A percentile compares a stretch with the other conserved stretches of the same genome.
Evolutionary conservation across 2,113 vertebrate species (phyloP).

Genomic region (Cnemophilus loriae): DNA sequence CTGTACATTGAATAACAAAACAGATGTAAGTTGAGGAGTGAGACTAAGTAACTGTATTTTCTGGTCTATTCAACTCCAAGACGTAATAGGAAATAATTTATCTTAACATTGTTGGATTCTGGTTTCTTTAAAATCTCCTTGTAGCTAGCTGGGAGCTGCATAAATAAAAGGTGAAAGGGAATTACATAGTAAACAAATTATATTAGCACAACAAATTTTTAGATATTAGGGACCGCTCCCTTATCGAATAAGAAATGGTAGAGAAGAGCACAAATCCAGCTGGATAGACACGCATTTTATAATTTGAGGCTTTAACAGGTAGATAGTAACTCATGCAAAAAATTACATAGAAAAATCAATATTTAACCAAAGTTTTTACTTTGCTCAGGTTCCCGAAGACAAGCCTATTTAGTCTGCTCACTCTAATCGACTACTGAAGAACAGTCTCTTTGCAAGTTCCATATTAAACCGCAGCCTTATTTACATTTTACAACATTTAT

Average conservation of each 20-base stretch:
- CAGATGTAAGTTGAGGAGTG: rapidly evolving
- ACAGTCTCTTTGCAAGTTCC: neutral
- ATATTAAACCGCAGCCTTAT: neutral
- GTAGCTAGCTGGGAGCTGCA: neutral
- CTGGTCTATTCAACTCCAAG: neutral
- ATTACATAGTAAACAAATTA: neutral
- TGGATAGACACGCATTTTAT: neutral
- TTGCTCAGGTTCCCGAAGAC: neutral
- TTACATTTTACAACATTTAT: neutral
- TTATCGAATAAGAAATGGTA: neutral
- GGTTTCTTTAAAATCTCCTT: neutral
- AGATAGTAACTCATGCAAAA: neutral
- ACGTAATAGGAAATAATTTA: neutral
- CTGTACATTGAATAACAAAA: neutral
- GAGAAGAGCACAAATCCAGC: neutral
- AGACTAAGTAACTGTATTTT: neutral
- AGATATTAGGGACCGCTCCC: neutral
- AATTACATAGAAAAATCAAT: neutral
- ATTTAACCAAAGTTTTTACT: neutral
- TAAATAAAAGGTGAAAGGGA: neutral
- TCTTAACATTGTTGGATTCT: neutral
- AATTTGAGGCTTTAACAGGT: neutral
- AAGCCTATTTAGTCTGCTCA: neutral
- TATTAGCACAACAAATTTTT: neutral
- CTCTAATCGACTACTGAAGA: neutral